Base-by-base conservation (phyloP, 2,888 invertebrate species). In the Philereme vetulata region DNA sequence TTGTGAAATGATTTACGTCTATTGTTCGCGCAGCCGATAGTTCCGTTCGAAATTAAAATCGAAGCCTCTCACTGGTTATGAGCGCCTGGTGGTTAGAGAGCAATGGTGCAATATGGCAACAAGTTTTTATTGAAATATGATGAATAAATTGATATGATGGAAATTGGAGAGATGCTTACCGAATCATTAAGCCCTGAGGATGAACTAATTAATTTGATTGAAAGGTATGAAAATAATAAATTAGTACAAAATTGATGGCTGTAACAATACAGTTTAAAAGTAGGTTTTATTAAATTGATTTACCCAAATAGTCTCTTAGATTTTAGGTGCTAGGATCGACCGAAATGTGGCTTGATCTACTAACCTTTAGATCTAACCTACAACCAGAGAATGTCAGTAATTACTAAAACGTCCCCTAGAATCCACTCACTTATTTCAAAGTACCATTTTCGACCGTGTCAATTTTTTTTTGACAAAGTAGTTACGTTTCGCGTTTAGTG, bases 1-100 rank as follows among this genome's bases (percentile, higher is more conserved):
- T 63, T 67, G 61, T 61, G 69, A 72, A 74, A 76, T 77, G 74
- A 77, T 75, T 76, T 65, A 77, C 68, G 68, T 67, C 68, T 63
- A 74, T 76, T 75, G 75, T 75, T 74, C 58, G 50, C 65, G 52
- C 61, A 64, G 65, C 62, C 21, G 21, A 74, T 70, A 73, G 66
- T 71, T 60, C 53, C 62, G 55, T 65, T 62, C 60, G 59, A 60
- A 61, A 63, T 64, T 47, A 62, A 64, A 65, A 65, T 66, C 62
- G 54, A 48, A 67, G 57, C 62, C 62, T 53, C 62, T 53, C 51
- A 35, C 32, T 44, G 11, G 40, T 42, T 44, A 50, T 62, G 57
- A 33, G 57, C 42, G 50, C 60, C 53, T 67, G 57, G 55, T 62
- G 56, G 38, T 33, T 51, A 46, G 48, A 33, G 34, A 49, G 54